Conservation (phyloP, 2,113 vertebrate genomes). For the Clupea harengus region DNA sequence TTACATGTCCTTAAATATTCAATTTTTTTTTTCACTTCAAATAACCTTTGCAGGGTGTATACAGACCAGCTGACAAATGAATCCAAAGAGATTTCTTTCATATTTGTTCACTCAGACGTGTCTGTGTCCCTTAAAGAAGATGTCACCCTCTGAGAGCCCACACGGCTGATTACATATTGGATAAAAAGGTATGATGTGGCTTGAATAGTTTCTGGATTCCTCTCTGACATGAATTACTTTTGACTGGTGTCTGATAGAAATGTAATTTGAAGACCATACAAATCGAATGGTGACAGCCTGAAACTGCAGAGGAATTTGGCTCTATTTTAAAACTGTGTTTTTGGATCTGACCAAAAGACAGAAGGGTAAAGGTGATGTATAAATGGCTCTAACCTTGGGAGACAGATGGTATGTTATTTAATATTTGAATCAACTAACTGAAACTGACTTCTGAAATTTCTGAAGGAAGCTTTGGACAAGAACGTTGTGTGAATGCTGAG, state of each 20-base stretch:
- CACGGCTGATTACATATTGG: background rate
- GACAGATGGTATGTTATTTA: background rate
- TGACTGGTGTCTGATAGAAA: conserved; percentile 8
- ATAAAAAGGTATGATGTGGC: background rate
- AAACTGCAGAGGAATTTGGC: background rate
- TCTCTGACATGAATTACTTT: background rate
- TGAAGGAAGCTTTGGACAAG: background rate
- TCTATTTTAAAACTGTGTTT: background rate
- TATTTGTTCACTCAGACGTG: background rate
- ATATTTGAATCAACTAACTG: background rate
- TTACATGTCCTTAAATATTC: background rate
- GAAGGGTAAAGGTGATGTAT: background rate
- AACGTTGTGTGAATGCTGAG: background rate
- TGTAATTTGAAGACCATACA: background rate
- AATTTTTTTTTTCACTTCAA: background rate
- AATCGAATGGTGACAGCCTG: background rate
- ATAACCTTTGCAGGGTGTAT: background rate
- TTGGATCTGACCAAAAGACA: background rate
- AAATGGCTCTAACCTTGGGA: background rate
- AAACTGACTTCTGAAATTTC: background rate
- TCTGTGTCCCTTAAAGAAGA: background rate
- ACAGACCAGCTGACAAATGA: background rate
- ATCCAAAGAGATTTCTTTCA: background rate
- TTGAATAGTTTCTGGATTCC: background rate
- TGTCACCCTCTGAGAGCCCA: background rate